Evolutionary conservation across 2,113 vertebrate genomes (phyloP).

Genomic region (Calyptommatus sinebrachiatus): DNA sequence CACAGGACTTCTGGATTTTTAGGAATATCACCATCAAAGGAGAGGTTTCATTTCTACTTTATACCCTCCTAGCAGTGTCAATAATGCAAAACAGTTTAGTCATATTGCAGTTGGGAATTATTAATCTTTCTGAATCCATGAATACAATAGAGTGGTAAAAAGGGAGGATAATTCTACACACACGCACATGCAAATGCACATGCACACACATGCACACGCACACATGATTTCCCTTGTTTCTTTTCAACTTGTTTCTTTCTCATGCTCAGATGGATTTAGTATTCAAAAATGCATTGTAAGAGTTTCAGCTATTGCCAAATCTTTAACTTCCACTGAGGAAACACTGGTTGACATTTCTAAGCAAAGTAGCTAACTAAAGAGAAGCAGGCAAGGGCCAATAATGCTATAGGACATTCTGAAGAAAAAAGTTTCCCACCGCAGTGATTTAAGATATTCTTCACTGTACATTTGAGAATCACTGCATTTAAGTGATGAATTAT

Average conservation of each 20-base stretch:
- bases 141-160: too few relatives aligned
- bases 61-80: too few relatives aligned
- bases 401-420: not conserved
- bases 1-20: too few relatives aligned
- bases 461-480: slow-evolving; percentile 1
- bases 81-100: too few relatives aligned
- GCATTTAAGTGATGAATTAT: not conserved
- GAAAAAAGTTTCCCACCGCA: not conserved
- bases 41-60: too few relatives aligned
- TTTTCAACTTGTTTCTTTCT: not conserved
- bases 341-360: not conserved
- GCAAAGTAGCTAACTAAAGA: too few relatives aligned
- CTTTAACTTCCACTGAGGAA: not conserved
- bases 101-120: too few relatives aligned
- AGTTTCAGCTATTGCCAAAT: not conserved
- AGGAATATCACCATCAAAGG: too few relatives aligned
- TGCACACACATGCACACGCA: not conserved
- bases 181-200: too few relatives aligned
- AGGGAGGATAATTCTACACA: too few relatives aligned
- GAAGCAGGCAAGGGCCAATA: not conserved
- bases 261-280: not conserved
- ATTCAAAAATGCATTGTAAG: not conserved
- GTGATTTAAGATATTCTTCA: not conserved
- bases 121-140: too few relatives aligned
- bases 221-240: not conserved